phyloP scores from a whole-genome alignment of 2,888 invertebrate genomes.

The Troilus luridus region DNA sequence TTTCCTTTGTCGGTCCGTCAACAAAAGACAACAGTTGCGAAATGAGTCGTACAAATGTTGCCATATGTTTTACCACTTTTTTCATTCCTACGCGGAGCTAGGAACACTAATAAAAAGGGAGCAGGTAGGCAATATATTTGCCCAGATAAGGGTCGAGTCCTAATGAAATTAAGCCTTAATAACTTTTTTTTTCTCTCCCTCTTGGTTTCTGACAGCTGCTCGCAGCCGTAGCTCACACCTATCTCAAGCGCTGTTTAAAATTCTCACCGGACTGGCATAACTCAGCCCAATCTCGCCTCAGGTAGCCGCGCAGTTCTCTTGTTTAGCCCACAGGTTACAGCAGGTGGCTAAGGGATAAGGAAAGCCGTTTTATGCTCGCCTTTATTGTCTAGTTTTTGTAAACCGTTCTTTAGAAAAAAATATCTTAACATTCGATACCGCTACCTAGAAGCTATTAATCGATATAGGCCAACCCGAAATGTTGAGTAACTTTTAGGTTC shows the following conservation, averaged over 20 bases:
- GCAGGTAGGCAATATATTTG: conserved; percentile 38
- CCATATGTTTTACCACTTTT: conserved; percentile 39
- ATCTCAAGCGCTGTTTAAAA: conserved; percentile 11
- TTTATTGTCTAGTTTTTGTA: conserved; percentile 18
- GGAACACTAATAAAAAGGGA: not conserved
- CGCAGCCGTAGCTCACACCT: not conserved
- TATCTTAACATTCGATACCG: not conserved
- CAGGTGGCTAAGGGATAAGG: not conserved
- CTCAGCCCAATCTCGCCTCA: not conserved
- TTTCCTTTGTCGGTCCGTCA: conserved; percentile 24
- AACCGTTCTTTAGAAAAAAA: not conserved
- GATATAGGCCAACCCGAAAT: not conserved
- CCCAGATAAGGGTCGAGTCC: conserved; percentile 20
- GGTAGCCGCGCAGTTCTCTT: conserved; percentile 13
- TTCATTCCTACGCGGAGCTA: not conserved
- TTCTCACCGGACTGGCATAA: conserved; percentile 22
- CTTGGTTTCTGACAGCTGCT: not conserved
- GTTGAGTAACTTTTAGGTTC: not conserved
- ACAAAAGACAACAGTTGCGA: conserved; percentile 50
- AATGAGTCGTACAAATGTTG: conserved; percentile 36
- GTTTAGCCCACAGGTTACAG: conserved; percentile 18
- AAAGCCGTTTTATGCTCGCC: not conserved
- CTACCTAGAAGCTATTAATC: conserved; percentile 6
- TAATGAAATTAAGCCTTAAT: conserved; percentile 50
- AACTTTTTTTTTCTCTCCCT: not conserved